phyloP scores from a whole-genome alignment of 2,888 invertebrate genomes.

The Diarsia dahlii region DNA sequence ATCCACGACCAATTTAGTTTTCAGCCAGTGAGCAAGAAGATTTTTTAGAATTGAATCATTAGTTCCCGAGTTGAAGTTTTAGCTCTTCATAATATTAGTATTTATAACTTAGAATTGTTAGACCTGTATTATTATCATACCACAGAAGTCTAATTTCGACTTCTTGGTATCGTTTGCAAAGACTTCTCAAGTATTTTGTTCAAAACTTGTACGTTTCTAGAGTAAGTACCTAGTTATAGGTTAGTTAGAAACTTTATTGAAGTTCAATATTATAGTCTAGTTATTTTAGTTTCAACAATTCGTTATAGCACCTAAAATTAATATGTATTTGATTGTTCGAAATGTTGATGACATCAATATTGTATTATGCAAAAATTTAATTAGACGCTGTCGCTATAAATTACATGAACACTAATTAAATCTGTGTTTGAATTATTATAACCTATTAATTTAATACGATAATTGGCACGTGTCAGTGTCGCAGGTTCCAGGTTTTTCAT shows the following conservation, averaged over 20 bases:
- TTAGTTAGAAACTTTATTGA: background rate
- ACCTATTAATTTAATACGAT: background rate
- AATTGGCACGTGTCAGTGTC: background rate
- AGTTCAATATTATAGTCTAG: background rate
- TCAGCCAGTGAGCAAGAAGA: too few relatives aligned
- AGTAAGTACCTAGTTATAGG: background rate
- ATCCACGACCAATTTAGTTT: too few relatives aligned
- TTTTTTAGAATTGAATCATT: too few relatives aligned
- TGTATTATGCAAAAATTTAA: background rate
- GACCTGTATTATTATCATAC: background rate
- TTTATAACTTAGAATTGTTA: background rate
- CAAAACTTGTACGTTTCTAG: background rate
- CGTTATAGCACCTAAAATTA: background rate
- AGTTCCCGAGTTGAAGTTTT: too few relatives aligned
- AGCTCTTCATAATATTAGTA: too few relatives aligned
- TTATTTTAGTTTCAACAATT: slow-evolving; percentile 8
- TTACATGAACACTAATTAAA: slow-evolving; percentile 1
- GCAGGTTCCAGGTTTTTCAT: background rate
- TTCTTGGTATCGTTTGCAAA: slow-evolving; percentile 5
- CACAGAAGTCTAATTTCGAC: background rate
- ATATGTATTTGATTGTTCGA: background rate
- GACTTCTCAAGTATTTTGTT: background rate
- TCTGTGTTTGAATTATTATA: background rate
- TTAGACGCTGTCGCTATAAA: slow-evolving; percentile 5
- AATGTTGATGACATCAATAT: background rate